Base-by-base conservation (phyloP, 2,888 invertebrate genomes). In the Acanthacorydalis orientalis region DNA sequence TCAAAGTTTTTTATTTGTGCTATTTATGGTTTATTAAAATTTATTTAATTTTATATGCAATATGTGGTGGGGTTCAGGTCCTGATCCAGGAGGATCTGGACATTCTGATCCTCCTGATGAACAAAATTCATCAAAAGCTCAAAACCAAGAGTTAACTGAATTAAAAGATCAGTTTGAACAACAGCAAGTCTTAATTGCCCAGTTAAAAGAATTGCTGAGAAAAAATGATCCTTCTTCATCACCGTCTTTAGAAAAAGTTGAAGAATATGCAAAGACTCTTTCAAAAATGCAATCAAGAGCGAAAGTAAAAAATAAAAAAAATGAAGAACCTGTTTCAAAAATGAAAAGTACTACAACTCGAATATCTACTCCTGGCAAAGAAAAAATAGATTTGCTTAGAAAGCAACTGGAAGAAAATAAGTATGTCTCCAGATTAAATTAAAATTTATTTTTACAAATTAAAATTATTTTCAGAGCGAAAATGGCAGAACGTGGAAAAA, bases 361-460 rank as follows among this genome's bases (percentile, higher is more conserved):
- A 33, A 43, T 53, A 14, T 64, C 64, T 50, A 64, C 64, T 16
- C 67, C 69, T 43, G 68, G 68, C 35, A 72, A 64, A 54, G 72
- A 72, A 53, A 74, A 72, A 55, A 62, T 74, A 16, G 63, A 66
- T 54, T 59, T 74, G 47, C 56, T 74, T 33, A 64, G 70, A 12
- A 68, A 70, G 52, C 73, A 74, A 56, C 58, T 74, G 49, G 73
- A 74, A 53, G 68, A 74, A 57, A 74, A 72, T 56, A 71, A 70
- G 57, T 65, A 57, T 51, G 56, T 54, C 32, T 48, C 43, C 31
- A 47, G 42, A 34, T 35, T 10, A 32, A 39, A 43, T 23, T 23
- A 4, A 6, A 23, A 23, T 23, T 23, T 6, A 4, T 23, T 23
- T 23, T 42, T 33, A 4, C 15, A n/a, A n/a, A n/a, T n/a, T 31